Conservation (phyloP, 2,888 invertebrate species). For the Tanypteryx hageni region DNA sequence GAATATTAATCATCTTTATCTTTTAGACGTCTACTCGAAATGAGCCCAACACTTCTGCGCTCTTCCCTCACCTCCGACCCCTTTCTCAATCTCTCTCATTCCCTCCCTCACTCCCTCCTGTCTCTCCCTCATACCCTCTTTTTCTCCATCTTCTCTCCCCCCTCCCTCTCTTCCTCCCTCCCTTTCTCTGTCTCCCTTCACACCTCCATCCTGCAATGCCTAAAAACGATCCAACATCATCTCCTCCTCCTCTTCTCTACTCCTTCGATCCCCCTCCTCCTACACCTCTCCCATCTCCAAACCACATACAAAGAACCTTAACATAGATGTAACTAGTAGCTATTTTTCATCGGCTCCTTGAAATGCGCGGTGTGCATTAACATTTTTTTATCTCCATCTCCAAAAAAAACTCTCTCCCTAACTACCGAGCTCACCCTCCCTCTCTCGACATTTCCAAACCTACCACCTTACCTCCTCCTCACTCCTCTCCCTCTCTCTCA, state of each 20-base stretch:
- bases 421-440: background rate
- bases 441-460: background rate
- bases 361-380: slow-evolving; percentile 59
- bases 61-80: background rate
- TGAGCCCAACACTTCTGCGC: slow-evolving; percentile 46
- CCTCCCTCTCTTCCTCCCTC: background rate
- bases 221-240: slow-evolving; percentile 39
- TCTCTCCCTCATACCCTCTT: background rate
- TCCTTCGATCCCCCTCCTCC: background rate
- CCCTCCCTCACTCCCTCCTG: background rate
- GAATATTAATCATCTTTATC: slow-evolving; percentile 64
- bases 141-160: background rate
- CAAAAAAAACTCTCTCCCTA: background rate
- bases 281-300: slow-evolving; percentile 7
- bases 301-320: slow-evolving; percentile 62
- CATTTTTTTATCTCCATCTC: slow-evolving; percentile 59
- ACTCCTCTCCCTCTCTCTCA: background rate
- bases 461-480: background rate
- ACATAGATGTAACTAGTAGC: slow-evolving; percentile 64
- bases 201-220: background rate
- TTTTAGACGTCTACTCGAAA: slow-evolving; percentile 61
- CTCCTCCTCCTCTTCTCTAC: background rate
- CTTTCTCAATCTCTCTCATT: background rate
- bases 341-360: slow-evolving; percentile 63
- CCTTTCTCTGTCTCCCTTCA: background rate